Evolutionary conservation across 2,797 vertebrate species (phyloP), one percentile per base, ranked within the genome.

Genomic region (Enteromius trimaculatus): DNA sequence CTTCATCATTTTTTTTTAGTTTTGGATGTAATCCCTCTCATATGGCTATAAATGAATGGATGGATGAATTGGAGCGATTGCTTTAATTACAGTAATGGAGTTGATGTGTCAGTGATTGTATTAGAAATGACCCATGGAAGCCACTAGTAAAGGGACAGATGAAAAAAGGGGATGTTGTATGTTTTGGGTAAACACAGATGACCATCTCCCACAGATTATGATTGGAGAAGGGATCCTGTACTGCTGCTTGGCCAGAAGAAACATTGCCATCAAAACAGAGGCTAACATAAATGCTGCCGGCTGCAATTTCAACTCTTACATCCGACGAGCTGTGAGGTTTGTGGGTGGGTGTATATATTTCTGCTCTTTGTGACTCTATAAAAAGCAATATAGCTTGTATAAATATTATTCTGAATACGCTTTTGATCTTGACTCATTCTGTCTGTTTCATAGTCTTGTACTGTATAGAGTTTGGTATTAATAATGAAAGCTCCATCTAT

Each of bases 251-350:
- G 96, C 97, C 77, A 96, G 95, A 92, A 95, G 94, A 90, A 97
- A 93, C 90, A 93, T 94, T 6, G 92, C 94, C 2, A 89, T 92
- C 19, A 95, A 95, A 66, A 90, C 95, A 0, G 97, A 99, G 90
- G 96, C 96, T 65, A 97, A 98, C 92, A 99, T 99, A 91, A 99
- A 99, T 3, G 97, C 98, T 0, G 98, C 97, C 6, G 98, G 98
- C 86, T 99, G 98, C 90, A 98, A 98, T 94, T 99, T 99, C 93
- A 99, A 99, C 92, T 99, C 98, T 70, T 99, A 98, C 88, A 97
- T 99, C 80, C 95, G 98, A 87, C 95, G 98, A 94, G 97, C 97
- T 0, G 95, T 99, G 87, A 96, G 98, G 92, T 99, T 99, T 72
- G 94, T 99, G 86, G 96, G 98, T 98, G 94, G 69, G 91, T 81